Evolutionary conservation across 2,888 invertebrate species (phyloP), one percentile per base, ranked within the genome.

Genomic region (Phyllotreta cruciferae): DNA sequence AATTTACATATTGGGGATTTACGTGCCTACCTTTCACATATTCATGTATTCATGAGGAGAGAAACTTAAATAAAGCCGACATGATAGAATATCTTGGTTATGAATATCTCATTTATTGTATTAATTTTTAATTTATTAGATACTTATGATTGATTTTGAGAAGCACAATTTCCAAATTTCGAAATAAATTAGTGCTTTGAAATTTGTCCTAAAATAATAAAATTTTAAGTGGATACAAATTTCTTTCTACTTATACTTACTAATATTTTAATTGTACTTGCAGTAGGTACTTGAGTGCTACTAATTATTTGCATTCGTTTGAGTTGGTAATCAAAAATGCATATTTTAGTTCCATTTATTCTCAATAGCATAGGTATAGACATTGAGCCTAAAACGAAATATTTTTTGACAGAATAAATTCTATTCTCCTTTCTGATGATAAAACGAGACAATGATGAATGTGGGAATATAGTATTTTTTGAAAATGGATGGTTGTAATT

Each of bases 361-460:
- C n/a, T n/a, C n/a, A n/a, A n/a, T n/a, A n/a, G n/a, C n/a, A n/a
- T n/a, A n/a, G n/a, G n/a, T n/a, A n/a, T n/a, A n/a, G 24, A 24
- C 24, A 24, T 24, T 24, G 24, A 24, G 4, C 24, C 24, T 24
- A 24, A 24, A 24, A 24, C 24, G 24, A 24, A 24, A 24, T 24
- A 11, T 52, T 10, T 52, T 36, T 52, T 52, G 52, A 52, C 66
- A 54, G 49, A 56, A 56, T 42, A 44, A 62, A 63, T 60, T 45
- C 52, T 38, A 13, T 37, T 24, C 4, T 49, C 24, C 36, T 63
- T 61, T 60, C 62, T 63, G 56, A 55, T 56, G 57, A 52, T 44
- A 34, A 57, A 66, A 63, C 54, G 63, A 50, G 60, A 66, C 63
- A 57, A 66, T 66, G 66, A 66, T 58, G 60, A 63, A 66, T 66